Conservation (phyloP, 2,797 vertebrate species). For the Gymnocypris eckloni region DNA sequence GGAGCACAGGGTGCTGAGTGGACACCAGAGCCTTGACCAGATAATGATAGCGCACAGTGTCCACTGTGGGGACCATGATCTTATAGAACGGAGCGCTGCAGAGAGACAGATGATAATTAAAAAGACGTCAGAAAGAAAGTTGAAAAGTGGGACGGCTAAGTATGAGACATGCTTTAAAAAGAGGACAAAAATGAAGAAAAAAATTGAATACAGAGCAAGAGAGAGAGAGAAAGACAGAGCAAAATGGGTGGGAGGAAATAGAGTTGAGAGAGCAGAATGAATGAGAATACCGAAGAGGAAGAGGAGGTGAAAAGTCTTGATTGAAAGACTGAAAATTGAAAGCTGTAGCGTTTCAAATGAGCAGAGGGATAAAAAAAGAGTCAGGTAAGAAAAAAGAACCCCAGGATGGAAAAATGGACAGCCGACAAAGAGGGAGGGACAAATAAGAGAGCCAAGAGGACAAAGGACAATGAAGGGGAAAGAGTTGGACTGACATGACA, state of each 20-base stretch:
- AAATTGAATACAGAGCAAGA: constrained; percentile 57
- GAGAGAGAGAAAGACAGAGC: constrained; percentile 34
- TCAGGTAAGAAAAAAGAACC: constrained; percentile 29
- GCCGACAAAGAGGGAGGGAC: constrained; percentile 41
- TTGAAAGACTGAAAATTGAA: constrained; percentile 55
- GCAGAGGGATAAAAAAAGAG: constrained; percentile 38
- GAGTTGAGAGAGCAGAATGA: constrained; percentile 39
- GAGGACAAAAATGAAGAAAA: constrained; percentile 11
- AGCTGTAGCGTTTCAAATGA: constrained; percentile 51
- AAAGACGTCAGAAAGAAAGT: constrained; percentile 44
- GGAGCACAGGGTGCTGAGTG: constrained; percentile 81
- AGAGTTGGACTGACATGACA: constrained; percentile 53
- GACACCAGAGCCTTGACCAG: constrained; percentile 81
- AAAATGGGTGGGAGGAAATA: constrained; percentile 21
- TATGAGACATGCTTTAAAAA: constrained; percentile 6
- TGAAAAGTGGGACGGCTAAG: constrained; percentile 55
- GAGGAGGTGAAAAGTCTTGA: constrained; percentile 51
- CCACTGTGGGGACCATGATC: constrained; percentile 89
- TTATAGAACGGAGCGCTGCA: constrained; percentile 79
- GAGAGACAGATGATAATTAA: constrained; percentile 56
- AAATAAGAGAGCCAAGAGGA: constrained; percentile 41
- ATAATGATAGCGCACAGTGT: constrained; percentile 88
- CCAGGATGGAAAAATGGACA: constrained; percentile 37
- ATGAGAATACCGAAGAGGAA: constrained; percentile 32
- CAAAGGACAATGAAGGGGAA: constrained; percentile 33